Conservation (phyloP, 2,888 invertebrate species). For the Omphaloscelis lunosa region DNA sequence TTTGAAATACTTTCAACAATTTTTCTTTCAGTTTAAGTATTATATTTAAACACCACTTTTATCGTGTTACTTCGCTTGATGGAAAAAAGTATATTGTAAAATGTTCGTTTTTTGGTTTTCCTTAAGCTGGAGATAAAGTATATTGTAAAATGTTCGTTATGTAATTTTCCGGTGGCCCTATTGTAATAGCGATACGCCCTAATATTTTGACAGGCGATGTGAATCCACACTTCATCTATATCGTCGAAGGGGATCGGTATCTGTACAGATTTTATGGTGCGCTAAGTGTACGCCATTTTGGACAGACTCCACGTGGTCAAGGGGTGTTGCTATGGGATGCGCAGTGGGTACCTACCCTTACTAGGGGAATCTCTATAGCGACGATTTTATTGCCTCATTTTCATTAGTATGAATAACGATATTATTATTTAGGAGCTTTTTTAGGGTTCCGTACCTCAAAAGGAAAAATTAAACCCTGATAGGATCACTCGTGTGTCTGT, state of each 20-base stretch:
- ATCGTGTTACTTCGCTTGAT: conserved; percentile 42
- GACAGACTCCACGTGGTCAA: conserved; percentile 72
- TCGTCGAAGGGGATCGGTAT: conserved; percentile 66
- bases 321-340: conserved; percentile 70
- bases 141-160: conserved; percentile 67
- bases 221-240: conserved; percentile 72
- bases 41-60: conserved; percentile 49
- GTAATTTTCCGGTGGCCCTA: conserved; percentile 68
- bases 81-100: conserved; percentile 64
- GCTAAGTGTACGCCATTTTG: conserved; percentile 79
- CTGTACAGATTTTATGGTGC: conserved; percentile 76
- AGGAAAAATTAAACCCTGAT: too few relatives aligned
- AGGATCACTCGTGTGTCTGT: too few relatives aligned
- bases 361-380: conserved; percentile 59
- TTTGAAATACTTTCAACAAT: conserved; percentile 52
- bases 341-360: conserved; percentile 28
- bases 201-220: conserved; percentile 73
- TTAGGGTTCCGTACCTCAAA: too few relatives aligned
- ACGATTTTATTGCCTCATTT: conserved; percentile 63
- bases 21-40: conserved; percentile 47
- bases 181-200: conserved; percentile 67
- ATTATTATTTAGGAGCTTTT: conserved; percentile 34
- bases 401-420: conserved; percentile 55
- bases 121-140: conserved; percentile 49
- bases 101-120: conserved; percentile 56